Conservation (phyloP, 2,888 invertebrate species). For the Pseudanteris insignis region DNA sequence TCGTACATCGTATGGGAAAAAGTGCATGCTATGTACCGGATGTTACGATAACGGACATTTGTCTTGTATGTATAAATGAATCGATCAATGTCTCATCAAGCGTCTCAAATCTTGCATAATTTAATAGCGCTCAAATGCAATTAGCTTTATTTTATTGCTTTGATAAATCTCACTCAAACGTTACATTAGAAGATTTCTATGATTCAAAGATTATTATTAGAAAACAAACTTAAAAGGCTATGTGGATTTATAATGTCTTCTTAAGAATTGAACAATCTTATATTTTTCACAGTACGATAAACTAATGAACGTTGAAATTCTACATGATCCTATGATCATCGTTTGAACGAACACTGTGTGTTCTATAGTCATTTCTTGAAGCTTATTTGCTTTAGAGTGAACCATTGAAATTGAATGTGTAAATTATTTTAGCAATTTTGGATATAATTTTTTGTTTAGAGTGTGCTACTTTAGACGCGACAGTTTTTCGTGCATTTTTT, state of each 20-base stretch:
- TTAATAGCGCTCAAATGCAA: constrained; percentile 17
- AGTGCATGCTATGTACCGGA: too few species aligned
- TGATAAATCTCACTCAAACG: constrained; percentile 9
- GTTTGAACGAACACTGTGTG: constrained; percentile 47
- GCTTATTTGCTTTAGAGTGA: constrained; percentile 47
- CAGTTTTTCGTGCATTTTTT: too few species aligned
- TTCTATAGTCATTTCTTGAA: constrained; percentile 45
- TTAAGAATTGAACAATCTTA: constrained; percentile 31
- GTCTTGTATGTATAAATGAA: constrained; percentile 38
- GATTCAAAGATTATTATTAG: too few species aligned
- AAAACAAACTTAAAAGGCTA: too few species aligned
- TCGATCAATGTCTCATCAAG: constrained; percentile 19
- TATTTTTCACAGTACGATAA: constrained; percentile 38
- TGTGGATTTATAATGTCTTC: constrained; percentile 29
- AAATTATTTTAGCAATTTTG: too few species aligned
- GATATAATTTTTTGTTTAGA: too few species aligned
- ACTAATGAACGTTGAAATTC: constrained; percentile 33
- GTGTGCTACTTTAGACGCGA: too few species aligned
- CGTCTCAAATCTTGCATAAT: constrained; percentile 8
- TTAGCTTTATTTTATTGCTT: constrained; percentile 1
- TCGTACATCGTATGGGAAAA: constrained; percentile 40
- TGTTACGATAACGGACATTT: too few species aligned
- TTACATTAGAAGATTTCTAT: too few species aligned
- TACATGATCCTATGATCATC: constrained; percentile 46
- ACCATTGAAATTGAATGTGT: too few species aligned